Percentiles rank a stretch among this genome's conserved stretches.
phyloP scores from a whole-genome alignment of 2,113 vertebrate species.

The Onychorhynchus coronatus region DNA sequence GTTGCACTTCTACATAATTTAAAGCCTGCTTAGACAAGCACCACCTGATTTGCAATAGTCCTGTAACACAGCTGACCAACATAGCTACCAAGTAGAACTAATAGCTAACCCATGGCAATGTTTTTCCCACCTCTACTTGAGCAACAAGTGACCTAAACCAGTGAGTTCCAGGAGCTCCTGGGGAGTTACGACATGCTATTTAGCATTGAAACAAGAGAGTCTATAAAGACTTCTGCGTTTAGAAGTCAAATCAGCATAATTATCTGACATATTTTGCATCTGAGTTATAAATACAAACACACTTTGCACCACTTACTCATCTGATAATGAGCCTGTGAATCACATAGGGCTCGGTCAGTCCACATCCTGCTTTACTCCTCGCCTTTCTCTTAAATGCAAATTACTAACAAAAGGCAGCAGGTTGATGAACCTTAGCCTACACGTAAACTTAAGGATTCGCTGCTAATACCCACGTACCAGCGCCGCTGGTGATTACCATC shows the following conservation, averaged over 20 bases:
- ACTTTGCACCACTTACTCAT: neutral
- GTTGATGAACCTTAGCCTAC: neutral
- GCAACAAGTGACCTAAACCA: neutral
- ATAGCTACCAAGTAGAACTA: accelerated
- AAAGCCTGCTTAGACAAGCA: neutral
- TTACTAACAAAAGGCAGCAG: neutral
- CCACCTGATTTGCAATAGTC: neutral
- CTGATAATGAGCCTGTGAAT: neutral
- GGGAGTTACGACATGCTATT: accelerated
- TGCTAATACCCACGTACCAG: neutral
- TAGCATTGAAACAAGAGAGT: accelerated
- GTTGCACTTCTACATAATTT: neutral
- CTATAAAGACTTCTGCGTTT: neutral
- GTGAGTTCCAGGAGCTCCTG: neutral
- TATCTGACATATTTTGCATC: neutral
- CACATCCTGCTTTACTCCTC: neutral
- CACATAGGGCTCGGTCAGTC: neutral
- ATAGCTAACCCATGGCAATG: neutral
- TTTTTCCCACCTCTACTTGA: neutral
- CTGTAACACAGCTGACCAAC: neutral
- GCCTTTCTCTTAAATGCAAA: neutral
- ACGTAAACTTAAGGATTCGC: neutral
- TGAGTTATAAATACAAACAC: neutral
- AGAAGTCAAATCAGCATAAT: neutral
- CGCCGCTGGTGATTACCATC: neutral